Conservation (phyloP, 2,113 vertebrate genomes). For the Chaetops frenatus region DNA sequence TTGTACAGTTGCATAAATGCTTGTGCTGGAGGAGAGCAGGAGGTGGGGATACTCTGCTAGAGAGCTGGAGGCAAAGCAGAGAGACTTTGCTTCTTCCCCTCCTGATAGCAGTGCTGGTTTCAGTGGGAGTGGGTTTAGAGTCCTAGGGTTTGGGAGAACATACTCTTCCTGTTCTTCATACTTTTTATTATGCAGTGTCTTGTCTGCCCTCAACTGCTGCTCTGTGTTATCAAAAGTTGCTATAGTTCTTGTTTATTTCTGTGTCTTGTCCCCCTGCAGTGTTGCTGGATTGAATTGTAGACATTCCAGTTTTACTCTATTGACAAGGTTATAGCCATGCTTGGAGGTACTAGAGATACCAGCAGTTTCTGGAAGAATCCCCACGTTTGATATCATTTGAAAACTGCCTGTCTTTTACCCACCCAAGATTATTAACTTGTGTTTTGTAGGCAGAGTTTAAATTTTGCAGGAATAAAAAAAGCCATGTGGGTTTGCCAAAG, state of each 20-base stretch:
- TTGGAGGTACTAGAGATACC: neutral
- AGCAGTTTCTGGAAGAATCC: neutral
- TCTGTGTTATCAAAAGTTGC: neutral
- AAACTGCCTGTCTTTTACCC: neutral
- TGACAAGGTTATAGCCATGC: neutral
- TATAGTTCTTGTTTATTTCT: neutral
- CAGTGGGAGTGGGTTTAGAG: neutral
- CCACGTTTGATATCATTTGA: neutral
- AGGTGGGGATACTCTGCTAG: neutral
- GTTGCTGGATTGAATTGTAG: neutral
- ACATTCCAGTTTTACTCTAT: neutral
- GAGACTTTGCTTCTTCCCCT: neutral
- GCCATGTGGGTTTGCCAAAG: neutral
- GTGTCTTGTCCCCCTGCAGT: rapidly evolving
- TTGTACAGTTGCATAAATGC: neutral
- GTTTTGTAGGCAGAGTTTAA: neutral
- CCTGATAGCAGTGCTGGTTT: neutral
- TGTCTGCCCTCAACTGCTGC: rapidly evolving
- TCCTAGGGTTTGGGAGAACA: neutral
- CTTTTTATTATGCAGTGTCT: neutral
- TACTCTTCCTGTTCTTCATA: neutral
- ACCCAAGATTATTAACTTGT: neutral
- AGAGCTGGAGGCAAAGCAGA: neutral
- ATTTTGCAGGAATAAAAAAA: neutral
- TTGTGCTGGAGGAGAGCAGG: neutral